phyloP scores from a whole-genome alignment of 2,113 vertebrate genomes.

The Ptyas mucosa region DNA sequence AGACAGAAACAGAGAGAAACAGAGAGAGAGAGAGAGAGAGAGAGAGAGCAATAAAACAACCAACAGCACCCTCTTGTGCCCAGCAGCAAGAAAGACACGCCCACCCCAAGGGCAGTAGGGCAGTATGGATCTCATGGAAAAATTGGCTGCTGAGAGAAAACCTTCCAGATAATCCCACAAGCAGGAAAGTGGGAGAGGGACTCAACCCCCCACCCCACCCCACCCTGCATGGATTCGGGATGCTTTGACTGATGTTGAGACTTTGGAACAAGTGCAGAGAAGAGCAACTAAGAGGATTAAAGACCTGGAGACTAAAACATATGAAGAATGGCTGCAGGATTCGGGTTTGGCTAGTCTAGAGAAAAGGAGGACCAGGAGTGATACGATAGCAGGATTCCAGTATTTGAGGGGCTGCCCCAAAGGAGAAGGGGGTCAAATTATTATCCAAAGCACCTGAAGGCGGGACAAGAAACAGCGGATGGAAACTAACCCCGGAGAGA shows the following conservation, averaged over 20 bases:
- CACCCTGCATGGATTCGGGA: not conserved
- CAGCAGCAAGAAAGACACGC: not conserved
- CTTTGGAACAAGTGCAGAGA: no score
- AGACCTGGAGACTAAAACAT: no score
- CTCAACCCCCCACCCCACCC: not conserved
- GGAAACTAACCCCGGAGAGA: not conserved
- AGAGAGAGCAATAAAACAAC: not conserved
- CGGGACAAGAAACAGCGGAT: fast-evolving
- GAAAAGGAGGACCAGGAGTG: not conserved
- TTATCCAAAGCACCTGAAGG: no score
- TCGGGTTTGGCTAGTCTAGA: not conserved
- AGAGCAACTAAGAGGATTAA: no score
- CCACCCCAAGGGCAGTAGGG: not conserved
- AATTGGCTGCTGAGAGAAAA: not conserved
- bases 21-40: no score
- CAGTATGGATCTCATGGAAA: not conserved
- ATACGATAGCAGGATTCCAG: not conserved
- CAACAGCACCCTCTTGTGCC: constrained; percentile 48
- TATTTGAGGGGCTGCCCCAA: not conserved
- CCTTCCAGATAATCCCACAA: not conserved
- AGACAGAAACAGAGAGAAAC: no score
- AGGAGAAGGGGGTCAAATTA: no score
- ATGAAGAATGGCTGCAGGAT: no score
- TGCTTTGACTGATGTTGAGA: not conserved
- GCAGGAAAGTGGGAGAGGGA: not conserved